Evolutionary conservation across 1,140 invertebrate species (phyloP).

Genomic region (Bombus haemorrhoidalis): DNA sequence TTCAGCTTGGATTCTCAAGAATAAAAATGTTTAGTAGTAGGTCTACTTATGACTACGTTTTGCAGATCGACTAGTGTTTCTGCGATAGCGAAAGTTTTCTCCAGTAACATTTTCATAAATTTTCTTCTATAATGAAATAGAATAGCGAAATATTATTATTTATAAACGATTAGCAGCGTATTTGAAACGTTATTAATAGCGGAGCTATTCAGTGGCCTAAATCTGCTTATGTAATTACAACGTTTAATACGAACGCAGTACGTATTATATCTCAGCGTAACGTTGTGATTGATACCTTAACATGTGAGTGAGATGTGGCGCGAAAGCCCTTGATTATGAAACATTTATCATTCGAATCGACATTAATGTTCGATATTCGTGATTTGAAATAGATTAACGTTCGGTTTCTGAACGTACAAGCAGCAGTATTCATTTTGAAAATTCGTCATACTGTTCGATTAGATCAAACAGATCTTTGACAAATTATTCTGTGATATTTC

Average conservation of each 20-base stretch:
- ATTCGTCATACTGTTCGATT: not conserved
- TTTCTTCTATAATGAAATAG: not conserved
- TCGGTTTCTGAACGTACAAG: not conserved
- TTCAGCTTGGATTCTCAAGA: not conserved
- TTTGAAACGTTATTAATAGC: not conserved
- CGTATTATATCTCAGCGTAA: not conserved
- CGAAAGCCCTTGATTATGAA: not conserved
- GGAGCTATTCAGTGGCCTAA: not conserved
- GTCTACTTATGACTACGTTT: too few relatives aligned
- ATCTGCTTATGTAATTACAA: not conserved
- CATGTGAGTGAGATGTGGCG: not conserved
- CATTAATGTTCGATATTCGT: not conserved
- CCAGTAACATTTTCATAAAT: not conserved
- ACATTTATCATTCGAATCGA: not conserved
- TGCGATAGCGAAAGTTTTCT: not conserved
- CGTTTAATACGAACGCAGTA: not conserved
- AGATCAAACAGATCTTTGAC: not conserved
- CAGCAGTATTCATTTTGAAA: not conserved
- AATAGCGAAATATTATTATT: not conserved
- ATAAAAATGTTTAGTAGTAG: too few relatives aligned
- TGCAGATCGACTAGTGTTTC: too few relatives aligned
- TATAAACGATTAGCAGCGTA: not conserved
- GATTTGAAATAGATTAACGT: not conserved
- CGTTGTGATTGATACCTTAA: slow-evolving; percentile 1
- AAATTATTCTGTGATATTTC: not conserved